Evolutionary conservation across 2,797 vertebrate genomes (phyloP), one percentile per base, ranked within the genome.

Genomic region (Cottoperca gobio): DNA sequence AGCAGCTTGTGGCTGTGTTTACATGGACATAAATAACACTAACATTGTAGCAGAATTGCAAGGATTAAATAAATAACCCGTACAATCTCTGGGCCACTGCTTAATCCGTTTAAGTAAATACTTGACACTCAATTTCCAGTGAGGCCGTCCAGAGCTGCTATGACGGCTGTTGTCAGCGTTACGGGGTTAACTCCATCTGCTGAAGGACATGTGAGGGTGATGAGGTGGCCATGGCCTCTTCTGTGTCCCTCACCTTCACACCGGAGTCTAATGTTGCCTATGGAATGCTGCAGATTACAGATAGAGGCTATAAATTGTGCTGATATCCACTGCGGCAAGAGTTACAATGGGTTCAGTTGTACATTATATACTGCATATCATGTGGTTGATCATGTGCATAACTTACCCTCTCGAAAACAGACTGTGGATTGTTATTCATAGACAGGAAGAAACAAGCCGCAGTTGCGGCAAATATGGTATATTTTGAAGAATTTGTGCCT

Each of bases 31-130:
- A 80, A 83, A 71, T 68, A 81, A 78, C 73, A 68, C 74, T 17
- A 53, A 70, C 59, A 66, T 61, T 53, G 76, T 4, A 7, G 63
- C 74, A 78, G 72, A 83, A 86, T 58, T 67, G 65, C 50, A 10
- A 28, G 84, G 89, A 93, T 91, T 93, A 91, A 85, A 82, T 76
- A 86, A 87, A 89, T 78, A 79, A 81, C 85, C 81, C 19, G 0
- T 14, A 49, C 81, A 66, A 77, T 89, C 55, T 85, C 76, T 58
- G 45, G 79, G 70, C 76, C 81, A 70, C 66, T 67, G 55, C 81
- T 76, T 92, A 92, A 93, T 91, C 90, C 79, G 86, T 90, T 93
- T 84, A 86, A 87, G 81, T 86, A 89, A 92, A 92, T 81, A 92
- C 90, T 82, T 89, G 89, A 91, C 90, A 83, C 79, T 83, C 85